These are phyloP conservation scores for Capreolus pygargus DNA, from an alignment of 2,113 vertebrate species.

Conservation along the genomic window DNA sequence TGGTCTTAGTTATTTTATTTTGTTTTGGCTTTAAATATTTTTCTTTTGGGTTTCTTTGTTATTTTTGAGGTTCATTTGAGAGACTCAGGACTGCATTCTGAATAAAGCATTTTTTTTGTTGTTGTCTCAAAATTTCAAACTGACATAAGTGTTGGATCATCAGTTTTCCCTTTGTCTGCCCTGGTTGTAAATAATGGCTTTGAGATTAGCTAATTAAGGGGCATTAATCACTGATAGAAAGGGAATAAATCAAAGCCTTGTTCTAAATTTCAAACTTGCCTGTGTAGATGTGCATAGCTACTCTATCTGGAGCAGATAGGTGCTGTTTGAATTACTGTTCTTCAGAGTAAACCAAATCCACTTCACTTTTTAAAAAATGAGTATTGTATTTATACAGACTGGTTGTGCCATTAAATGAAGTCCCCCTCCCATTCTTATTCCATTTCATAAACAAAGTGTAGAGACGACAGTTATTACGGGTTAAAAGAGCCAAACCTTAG, in stretches of 20 bases:
- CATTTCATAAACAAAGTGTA: constrained; percentile 68
- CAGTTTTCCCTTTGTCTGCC: constrained; percentile 82
- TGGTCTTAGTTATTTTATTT: constrained; percentile 24
- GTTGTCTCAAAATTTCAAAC: constrained; percentile 78
- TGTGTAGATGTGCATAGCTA: constrained; percentile 72
- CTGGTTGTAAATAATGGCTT: constrained; percentile 85
- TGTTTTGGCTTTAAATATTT: not conserved
- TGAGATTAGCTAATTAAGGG: constrained; percentile 88
- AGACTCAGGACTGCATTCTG: not conserved
- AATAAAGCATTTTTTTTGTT: constrained; percentile 61
- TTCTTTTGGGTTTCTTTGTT: constrained; percentile 41
- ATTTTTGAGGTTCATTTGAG: constrained; percentile 41
- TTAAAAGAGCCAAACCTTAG: constrained; percentile 12
- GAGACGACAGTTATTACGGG: constrained; percentile 27
- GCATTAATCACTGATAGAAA: constrained; percentile 88
- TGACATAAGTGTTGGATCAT: constrained; percentile 78
- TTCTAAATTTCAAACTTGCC: constrained; percentile 77
- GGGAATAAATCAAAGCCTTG: constrained; percentile 84
- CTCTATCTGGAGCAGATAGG: constrained; percentile 81
- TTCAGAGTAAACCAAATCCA: constrained; percentile 83
- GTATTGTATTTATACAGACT: constrained; percentile 83
- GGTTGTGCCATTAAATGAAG: constrained; percentile 68
- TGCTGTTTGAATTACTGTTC: constrained; percentile 83
- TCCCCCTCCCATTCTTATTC: constrained; percentile 45
- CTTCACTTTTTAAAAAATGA: constrained; percentile 78